Conservation (phyloP, 2,113 vertebrate species). For the Paralichthys olivaceus region DNA sequence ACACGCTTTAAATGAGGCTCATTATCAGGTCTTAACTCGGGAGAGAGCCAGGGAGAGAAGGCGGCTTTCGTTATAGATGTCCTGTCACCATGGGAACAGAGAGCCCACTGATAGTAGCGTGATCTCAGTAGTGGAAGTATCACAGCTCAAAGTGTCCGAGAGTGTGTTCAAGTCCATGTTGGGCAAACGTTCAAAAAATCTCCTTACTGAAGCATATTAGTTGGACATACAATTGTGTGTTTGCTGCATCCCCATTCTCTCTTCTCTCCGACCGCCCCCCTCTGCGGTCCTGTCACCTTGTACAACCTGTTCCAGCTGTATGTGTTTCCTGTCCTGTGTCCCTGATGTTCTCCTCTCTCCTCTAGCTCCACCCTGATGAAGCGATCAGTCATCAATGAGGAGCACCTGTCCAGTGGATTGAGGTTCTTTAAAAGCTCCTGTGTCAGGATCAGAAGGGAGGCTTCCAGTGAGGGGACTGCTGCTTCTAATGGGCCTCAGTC, state of each 20-base stretch:
- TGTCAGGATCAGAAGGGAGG: no score
- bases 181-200: background rate
- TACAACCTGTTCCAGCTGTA: no score
- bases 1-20: slow-evolving; percentile 1
- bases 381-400: no score
- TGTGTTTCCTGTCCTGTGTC: no score
- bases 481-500: no score
- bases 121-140: background rate
- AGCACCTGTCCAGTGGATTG: no score
- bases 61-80: background rate
- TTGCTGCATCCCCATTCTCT: background rate
- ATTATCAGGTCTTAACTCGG: slow-evolving; percentile 10
- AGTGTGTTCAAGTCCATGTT: background rate
- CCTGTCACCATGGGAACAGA: slow-evolving; percentile 38
- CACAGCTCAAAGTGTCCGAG: background rate
- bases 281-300: background rate
- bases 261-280: background rate
- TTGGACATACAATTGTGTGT: no score
- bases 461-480: no score
- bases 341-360: no score
- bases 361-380: no score
- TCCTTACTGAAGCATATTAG: no score
- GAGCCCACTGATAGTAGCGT: background rate
- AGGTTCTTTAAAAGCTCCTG: no score
- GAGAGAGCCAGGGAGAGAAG: background rate